Percentiles rank a stretch among this genome's conserved stretches.
Conservation (phyloP, 1,140 invertebrate genomes). For the Penaeus chinensis region DNA sequence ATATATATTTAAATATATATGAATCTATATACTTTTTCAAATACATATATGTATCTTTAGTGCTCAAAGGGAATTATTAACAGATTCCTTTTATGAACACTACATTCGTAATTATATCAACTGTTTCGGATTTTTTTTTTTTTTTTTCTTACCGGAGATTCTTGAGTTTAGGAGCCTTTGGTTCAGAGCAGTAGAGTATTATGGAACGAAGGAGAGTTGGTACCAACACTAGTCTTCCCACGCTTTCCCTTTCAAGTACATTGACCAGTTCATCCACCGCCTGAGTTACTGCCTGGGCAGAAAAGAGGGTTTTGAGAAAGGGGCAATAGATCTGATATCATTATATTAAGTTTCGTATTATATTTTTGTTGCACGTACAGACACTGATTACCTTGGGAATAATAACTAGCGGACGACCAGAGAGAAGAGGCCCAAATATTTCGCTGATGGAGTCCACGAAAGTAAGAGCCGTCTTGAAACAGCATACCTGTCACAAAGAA, state of each 20-base stretch:
- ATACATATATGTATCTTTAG: too few species aligned
- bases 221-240: conserved; percentile 82
- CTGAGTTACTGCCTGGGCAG: conserved; percentile 30
- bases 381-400: conserved; percentile 70
- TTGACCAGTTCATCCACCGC: conserved; percentile 47
- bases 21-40: too few species aligned
- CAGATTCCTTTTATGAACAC: too few species aligned
- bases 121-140: too few species aligned
- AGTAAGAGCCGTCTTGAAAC: conserved; percentile 89
- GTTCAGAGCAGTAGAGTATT: conserved; percentile 74
- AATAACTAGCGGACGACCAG: conserved; percentile 77
- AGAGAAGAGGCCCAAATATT: conserved; percentile 85
- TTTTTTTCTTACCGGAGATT: conserved; percentile 20
- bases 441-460: conserved; percentile 90
- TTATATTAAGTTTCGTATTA: neutral
- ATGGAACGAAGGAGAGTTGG: conserved; percentile 84
- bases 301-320: neutral
- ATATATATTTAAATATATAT: too few species aligned
- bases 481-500: conserved; percentile 69
- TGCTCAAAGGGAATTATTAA: too few species aligned
- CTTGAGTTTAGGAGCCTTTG: neutral
- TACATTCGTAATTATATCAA: too few species aligned
- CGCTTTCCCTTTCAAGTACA: conserved; percentile 67
- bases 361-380: neutral
- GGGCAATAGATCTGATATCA: conserved; percentile 2